These are phyloP conservation scores for Romanomermis culicivorax DNA, from an alignment of 2,888 invertebrate genomes.

Conservation along the genomic window DNA sequence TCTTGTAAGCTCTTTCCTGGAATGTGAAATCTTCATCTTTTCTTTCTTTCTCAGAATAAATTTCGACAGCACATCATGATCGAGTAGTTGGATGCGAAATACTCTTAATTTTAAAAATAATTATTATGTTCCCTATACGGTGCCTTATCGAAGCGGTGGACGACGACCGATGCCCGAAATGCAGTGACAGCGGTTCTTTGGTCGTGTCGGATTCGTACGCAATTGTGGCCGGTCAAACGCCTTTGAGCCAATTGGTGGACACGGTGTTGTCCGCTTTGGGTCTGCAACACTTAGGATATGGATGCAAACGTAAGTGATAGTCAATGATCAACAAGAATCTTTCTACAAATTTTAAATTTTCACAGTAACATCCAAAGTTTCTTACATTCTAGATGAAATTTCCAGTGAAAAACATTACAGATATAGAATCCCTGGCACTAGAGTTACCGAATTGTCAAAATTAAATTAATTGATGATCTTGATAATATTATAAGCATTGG, in stretches of 20 bases:
- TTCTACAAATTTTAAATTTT: conserved; percentile 13
- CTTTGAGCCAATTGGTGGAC: conserved; percentile 67
- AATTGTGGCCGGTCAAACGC: conserved; percentile 71
- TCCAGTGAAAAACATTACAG: too few species aligned
- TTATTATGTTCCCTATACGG: conserved; percentile 48
- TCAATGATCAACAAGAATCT: conserved; percentile 5
- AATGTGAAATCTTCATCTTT: too few species aligned
- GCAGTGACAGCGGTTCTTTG: conserved; percentile 24
- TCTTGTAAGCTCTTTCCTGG: too few species aligned
- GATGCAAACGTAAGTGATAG: conserved; percentile 33
- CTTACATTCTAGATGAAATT: too few species aligned
- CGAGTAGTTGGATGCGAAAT: not conserved
- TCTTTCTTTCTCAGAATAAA: too few species aligned
- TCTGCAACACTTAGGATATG: conserved; percentile 38
- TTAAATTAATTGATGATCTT: too few species aligned
- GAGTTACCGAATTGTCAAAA: too few species aligned
- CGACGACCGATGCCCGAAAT: conserved; percentile 23
- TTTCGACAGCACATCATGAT: too few species aligned
- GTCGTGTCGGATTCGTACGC: conserved; percentile 59
- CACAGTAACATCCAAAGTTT: conserved; percentile 9
- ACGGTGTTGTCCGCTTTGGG: conserved; percentile 73
- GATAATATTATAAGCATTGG: too few species aligned
- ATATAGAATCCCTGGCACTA: too few species aligned
- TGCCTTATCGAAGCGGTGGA: conserved; percentile 57
- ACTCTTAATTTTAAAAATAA: not conserved